Evolutionary conservation across 2,113 vertebrate genomes (phyloP).

Genomic region (Halichoerus grypus): DNA sequence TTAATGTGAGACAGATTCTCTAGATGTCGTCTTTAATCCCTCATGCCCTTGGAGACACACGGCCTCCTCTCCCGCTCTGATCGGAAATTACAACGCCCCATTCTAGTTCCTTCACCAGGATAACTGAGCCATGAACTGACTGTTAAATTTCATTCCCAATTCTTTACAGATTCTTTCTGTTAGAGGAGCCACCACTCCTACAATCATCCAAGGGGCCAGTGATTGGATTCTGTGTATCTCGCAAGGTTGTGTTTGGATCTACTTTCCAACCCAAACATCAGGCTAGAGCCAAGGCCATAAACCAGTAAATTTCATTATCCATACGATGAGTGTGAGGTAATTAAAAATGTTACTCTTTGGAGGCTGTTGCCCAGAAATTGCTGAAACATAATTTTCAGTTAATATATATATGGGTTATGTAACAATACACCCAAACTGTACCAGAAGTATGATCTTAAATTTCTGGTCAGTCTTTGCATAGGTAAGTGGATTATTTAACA

Average conservation of each 20-base stretch:
- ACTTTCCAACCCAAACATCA: background rate
- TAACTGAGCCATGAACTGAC: rapidly evolving
- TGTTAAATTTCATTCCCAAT: background rate
- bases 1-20: background rate
- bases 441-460: background rate
- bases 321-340: background rate
- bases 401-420: background rate
- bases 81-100: background rate
- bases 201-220: background rate
- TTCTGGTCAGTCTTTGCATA: background rate
- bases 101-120: background rate
- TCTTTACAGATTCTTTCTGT: background rate
- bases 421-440: background rate
- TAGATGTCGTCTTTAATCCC: background rate
- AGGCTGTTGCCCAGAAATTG: background rate
- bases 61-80: rapidly evolving
- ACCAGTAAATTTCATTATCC: background rate
- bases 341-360: background rate
- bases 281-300: background rate
- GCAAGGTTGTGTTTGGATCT: background rate
- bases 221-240: background rate
- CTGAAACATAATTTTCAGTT: background rate
- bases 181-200: background rate
- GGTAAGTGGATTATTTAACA: background rate
- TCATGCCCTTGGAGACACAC: background rate